Conservation (phyloP, 2,113 vertebrate genomes). For the Bos javanicus region DNA sequence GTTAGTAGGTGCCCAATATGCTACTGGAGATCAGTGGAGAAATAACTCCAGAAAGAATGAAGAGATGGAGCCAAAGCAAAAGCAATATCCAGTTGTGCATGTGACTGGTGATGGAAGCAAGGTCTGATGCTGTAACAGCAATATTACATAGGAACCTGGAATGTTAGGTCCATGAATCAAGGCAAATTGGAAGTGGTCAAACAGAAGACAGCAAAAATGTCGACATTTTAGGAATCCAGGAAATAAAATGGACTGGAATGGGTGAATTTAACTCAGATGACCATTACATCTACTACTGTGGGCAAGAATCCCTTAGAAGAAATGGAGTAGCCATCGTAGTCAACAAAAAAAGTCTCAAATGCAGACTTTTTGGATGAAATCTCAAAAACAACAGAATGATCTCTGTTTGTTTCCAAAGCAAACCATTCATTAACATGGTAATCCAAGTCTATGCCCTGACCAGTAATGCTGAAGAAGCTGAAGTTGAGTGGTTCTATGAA, state of each 20-base stretch:
- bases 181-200: not conserved
- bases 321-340: not conserved
- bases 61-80: not conserved
- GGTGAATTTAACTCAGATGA: not conserved
- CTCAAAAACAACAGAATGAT: not conserved
- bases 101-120: not conserved
- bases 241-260: not conserved
- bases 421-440: not conserved
- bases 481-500: not conserved
- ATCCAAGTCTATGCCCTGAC: not conserved
- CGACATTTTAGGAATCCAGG: not conserved
- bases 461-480: not conserved
- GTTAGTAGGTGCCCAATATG: not conserved
- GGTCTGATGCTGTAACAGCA: not conserved
- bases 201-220: not conserved
- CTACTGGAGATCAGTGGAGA: not conserved
- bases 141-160: not conserved
- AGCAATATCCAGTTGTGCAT: fast-evolving
- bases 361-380: not conserved
- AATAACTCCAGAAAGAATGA: not conserved
- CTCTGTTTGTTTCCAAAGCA: not conserved
- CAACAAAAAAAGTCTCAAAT: not conserved
- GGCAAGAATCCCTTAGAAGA: not conserved
- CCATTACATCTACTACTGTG: not conserved
- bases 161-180: not conserved